A percentile compares a stretch with the other conserved stretches of the same genome.
phyloP scores from a whole-genome alignment of 37 sponge, comb jelly and placozoan species.

The Chondrilla cf. caribensis region DNA sequence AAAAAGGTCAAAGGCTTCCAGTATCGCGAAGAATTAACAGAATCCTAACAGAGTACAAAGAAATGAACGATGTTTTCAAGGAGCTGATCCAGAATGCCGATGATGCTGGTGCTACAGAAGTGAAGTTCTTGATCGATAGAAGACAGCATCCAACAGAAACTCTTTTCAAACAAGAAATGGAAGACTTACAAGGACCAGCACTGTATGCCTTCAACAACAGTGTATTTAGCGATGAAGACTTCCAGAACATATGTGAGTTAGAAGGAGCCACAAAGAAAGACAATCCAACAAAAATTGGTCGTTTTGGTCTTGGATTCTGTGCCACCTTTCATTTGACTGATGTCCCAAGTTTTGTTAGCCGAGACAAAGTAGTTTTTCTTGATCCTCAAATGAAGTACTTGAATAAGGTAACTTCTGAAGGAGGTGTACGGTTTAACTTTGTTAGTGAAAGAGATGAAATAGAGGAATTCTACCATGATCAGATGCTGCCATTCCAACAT shows the following conservation, averaged over 20 bases:
- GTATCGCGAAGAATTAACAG: slow-evolving; percentile 53
- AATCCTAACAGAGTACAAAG: slow-evolving; percentile 62
- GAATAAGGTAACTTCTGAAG: slow-evolving; percentile 23
- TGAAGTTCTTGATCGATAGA: slow-evolving; percentile 79
- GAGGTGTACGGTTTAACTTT: slow-evolving; percentile 59
- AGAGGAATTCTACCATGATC: slow-evolving; percentile 41
- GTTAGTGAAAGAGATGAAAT: slow-evolving; percentile 1
- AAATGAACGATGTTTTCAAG: slow-evolving; percentile 72
- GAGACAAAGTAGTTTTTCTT: slow-evolving; percentile 58
- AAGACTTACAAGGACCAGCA: slow-evolving; percentile 82
- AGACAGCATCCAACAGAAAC: slow-evolving; percentile 34
- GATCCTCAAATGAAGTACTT: slow-evolving; percentile 78
- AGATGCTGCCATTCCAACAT: slow-evolving; percentile 64
- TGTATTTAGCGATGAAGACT: slow-evolving; percentile 68
- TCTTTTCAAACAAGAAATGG: slow-evolving; percentile 50
- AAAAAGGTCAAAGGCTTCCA: slow-evolving; percentile 32
- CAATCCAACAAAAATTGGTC: slow-evolving; percentile 71
- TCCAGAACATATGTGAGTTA: slow-evolving; percentile 65
- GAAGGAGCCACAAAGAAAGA: slow-evolving; percentile 68
- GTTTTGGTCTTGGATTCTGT: slow-evolving; percentile 88
- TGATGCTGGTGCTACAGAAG: slow-evolving; percentile 73
- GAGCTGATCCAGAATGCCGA: slow-evolving; percentile 91
- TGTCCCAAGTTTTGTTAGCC: slow-evolving; percentile 82
- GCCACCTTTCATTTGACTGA: slow-evolving; percentile 75
- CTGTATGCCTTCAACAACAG: slow-evolving; percentile 68